Evolutionary conservation across 1,140 invertebrate genomes (phyloP), one percentile per base, ranked within the genome.

Genomic region (Papilio helenus): DNA sequence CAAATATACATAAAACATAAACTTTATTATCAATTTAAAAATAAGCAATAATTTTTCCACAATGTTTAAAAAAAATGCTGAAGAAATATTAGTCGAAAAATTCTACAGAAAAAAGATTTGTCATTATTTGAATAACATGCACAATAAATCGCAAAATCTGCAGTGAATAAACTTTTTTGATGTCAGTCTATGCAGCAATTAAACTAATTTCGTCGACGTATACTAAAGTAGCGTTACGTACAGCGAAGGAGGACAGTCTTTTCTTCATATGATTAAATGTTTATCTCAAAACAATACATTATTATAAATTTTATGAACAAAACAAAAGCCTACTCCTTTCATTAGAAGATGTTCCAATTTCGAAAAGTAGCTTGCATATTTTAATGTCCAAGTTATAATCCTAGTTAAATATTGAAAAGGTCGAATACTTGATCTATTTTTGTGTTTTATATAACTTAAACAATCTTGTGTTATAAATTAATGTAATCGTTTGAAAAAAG

Each of bases 261-360:
- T 76, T 76, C 29, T 76, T 76, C 58, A 76, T 76, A 51, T 58
- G 58, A 76, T 58, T 51, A 58, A 76, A 76, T 76, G 49, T 29
- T 76, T 55, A 3, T 8, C 26, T n/a, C 8, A 23, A 29, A 51
- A 76, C 73, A 76, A 55, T 39, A 55, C 29, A 76, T 34, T 55
- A 23, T 34, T 39, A 20, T 34, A 39, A 39, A 39, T 39, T 39
- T 39, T 39, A 58, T 39, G n/a, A 44, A 39, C 34, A 39, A 44
- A 23, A 46, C 23, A 68, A 68, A 68, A 68, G 61, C 12, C 23
- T 12, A 34, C 61, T 68, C 61, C 61, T 68, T 68, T 29, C 23
- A 34, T 68, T 29, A 29, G 12, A 26, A 23, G 26, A 68, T 68
- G 23, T 68, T 7, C 23, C 23, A 68, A 34, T 65, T 65, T 68